Conservation (phyloP, 2,113 vertebrate species). For the Leptobrachium leishanense region DNA sequence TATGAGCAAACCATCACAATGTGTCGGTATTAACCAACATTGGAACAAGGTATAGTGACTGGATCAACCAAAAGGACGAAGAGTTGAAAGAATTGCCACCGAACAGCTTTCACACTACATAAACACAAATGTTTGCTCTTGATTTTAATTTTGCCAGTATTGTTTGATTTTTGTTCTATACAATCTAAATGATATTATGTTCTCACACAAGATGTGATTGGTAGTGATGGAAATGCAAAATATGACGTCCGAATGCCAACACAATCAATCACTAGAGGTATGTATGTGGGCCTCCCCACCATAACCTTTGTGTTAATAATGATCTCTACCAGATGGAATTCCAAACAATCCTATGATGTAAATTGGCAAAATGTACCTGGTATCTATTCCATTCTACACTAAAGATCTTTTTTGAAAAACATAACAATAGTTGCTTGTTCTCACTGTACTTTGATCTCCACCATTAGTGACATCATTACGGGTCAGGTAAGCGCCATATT, state of each 20-base stretch:
- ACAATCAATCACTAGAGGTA: neutral
- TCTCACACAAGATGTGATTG: neutral
- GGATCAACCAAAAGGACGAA: too few species aligned
- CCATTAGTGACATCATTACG: neutral
- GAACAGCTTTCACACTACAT: too few species aligned
- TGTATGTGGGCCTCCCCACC: neutral
- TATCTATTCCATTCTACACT: neutral
- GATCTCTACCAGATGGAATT: conserved; percentile 7
- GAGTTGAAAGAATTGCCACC: too few species aligned
- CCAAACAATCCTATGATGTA: neutral
- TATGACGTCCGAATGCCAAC: neutral
- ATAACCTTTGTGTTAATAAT: neutral
- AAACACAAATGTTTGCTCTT: neutral
- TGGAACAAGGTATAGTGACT: too few species aligned
- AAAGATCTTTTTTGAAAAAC: neutral
- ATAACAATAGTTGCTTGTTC: neutral
- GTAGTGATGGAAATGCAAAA: neutral
- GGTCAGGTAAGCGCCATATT: neutral
- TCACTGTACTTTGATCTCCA: neutral
- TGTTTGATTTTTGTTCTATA: neutral
- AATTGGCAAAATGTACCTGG: neutral
- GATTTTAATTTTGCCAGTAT: neutral
- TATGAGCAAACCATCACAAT: neutral
- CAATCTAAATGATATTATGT: neutral
- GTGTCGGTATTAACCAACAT: neutral